phyloP scores from a whole-genome alignment of 2,113 vertebrate species.

The Oxyura jamaicensis region DNA sequence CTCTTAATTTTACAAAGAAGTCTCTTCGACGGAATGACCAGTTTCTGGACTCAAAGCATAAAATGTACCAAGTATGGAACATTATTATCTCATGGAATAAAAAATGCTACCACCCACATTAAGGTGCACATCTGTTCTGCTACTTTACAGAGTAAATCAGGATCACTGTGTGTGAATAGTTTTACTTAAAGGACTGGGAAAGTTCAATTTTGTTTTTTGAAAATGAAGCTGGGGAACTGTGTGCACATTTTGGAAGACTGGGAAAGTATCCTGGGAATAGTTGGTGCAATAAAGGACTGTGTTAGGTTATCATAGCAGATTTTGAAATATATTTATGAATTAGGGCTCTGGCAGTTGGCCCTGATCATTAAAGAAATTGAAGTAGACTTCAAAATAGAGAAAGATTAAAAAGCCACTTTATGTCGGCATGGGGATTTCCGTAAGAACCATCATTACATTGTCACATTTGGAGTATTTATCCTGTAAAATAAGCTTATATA shows the following conservation, averaged over 20 bases:
- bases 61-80: neutral
- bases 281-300: neutral
- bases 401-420: neutral
- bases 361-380: neutral
- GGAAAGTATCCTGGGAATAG: neutral
- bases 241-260: neutral
- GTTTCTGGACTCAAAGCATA: neutral
- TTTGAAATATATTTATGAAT: neutral
- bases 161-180: neutral
- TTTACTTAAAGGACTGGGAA: neutral
- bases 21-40: neutral
- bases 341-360: neutral
- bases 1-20: neutral
- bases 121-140: neutral
- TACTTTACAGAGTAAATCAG: neutral
- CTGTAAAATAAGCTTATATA: too few relatives aligned
- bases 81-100: slow-evolving; percentile 1
- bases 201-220: neutral
- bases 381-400: neutral
- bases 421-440: neutral
- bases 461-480: neutral
- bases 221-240: neutral
- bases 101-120: neutral
- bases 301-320: neutral
- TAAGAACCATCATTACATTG: neutral